A percentile compares a stretch with the other conserved stretches of the same genome.
These are phyloP conservation scores for Euura lappo DNA, from an alignment of 1,140 invertebrate genomes.

Conservation along the genomic window DNA sequence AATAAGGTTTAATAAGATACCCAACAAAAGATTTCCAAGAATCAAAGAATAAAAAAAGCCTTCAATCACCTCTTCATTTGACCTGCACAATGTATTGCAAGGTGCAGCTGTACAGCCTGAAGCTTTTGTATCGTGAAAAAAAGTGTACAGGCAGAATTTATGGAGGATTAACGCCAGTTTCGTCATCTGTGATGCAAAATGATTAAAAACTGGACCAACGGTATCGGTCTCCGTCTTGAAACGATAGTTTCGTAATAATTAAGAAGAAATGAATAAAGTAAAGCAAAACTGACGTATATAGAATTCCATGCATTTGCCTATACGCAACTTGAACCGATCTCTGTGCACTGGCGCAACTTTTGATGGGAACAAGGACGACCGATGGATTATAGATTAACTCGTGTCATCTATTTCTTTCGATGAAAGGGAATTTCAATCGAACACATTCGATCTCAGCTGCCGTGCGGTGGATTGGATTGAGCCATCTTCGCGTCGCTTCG, in stretches of 20 bases:
- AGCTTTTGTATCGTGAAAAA: too few species aligned
- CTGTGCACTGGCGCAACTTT: not conserved
- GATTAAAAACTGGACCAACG: not conserved
- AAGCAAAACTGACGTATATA: not conserved
- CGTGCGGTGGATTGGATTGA: too few species aligned
- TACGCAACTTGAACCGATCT: not conserved
- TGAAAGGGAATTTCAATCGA: not conserved
- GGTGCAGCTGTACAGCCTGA: too few species aligned
- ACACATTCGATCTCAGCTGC: not conserved
- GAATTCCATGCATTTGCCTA: constrained; percentile 7
- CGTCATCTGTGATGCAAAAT: not conserved
- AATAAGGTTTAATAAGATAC: too few species aligned
- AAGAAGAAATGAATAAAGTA: not conserved
- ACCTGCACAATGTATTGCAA: too few species aligned
- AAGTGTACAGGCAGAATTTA: too few species aligned
- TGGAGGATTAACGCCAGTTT: too few species aligned
- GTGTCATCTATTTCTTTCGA: not conserved
- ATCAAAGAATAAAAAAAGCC: too few species aligned
- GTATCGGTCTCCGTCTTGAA: not conserved
- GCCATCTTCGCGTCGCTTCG: too few species aligned
- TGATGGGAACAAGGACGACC: constrained; percentile 6
- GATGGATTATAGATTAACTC: not conserved
- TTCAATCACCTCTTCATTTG: too few species aligned
- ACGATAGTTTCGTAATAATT: not conserved
- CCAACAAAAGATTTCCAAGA: too few species aligned